Conservation (phyloP, 2,888 invertebrate genomes). For the Lydus trimaculatus region DNA sequence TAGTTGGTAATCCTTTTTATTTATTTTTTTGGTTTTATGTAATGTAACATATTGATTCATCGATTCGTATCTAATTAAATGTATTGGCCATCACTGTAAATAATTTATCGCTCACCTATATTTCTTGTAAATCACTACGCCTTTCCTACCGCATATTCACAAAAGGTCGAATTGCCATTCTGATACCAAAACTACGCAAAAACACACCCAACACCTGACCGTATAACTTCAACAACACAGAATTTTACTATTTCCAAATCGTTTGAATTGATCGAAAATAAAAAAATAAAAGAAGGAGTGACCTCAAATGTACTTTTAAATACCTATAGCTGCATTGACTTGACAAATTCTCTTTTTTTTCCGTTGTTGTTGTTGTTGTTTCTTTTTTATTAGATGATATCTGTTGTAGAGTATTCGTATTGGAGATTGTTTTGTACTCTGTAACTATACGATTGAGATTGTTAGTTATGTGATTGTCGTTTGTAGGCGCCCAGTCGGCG, state of each 20-base stretch:
- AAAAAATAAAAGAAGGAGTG: background rate
- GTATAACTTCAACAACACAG: background rate
- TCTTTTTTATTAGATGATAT: background rate
- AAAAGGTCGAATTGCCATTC: constrained; percentile 5
- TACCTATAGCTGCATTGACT: background rate
- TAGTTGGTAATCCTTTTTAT: constrained; percentile 9
- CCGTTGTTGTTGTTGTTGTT: background rate
- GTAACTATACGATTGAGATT: background rate
- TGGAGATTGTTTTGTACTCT: background rate
- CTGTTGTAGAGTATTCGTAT: background rate
- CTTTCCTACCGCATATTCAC: constrained; percentile 15
- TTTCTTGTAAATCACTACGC: constrained; percentile 26
- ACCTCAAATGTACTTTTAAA: background rate
- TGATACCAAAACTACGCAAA: constrained; percentile 5
- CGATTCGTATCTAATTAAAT: constrained; percentile 10
- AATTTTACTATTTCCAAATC: constrained; percentile 1
- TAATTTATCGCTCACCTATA: constrained; percentile 7
- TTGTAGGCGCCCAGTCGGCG: constrained; percentile 2
- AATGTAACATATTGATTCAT: constrained; percentile 16
- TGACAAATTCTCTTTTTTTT: background rate
- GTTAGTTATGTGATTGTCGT: constrained; percentile 1
- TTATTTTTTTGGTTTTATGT: background rate
- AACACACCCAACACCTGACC: constrained; percentile 7
- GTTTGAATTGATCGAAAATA: background rate
- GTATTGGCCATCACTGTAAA: background rate